Evolutionary conservation across 2,888 invertebrate species (phyloP), one percentile per base, ranked within the genome.

Genomic region (Gastrophysa polygoni): DNA sequence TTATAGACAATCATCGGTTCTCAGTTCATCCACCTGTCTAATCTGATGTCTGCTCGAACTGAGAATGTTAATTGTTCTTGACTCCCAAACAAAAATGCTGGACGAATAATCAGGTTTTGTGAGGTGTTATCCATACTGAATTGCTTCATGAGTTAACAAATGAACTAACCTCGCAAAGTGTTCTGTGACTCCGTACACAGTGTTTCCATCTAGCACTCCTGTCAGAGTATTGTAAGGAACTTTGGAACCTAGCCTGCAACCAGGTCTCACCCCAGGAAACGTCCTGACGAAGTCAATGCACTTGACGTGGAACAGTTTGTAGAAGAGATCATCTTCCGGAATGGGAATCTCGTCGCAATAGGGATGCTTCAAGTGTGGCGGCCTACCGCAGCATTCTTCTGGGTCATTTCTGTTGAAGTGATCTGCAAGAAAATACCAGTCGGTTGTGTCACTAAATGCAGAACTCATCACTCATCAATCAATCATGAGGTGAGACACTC

Each of bases 211-310:
- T 34, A 96, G 84, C 18, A 90, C 90, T 24, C 93, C 92, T 2
- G 95, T 95, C 29, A 95, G 82, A 0, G 93, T 91, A 80, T 95
- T 96, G 82, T 91, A 95, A 59, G 92, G 93, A 58, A 88, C 85
- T 73, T 94, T 88, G 20, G 94, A 93, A 60, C 94, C 92, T 89
- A 95, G 86, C 78, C 91, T 88, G 82, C 96, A 96, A 72, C 94
- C 93, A 52, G 95, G 93, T 74, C 93, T 85, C 8, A 91, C 91
- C 1, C 91, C 93, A 11, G 95, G 95, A 81, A 94, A 93, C 43
- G 91, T 93, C 73, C 96, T 85, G 10, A 95, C 94, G 77, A 96
- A 95, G 82, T 96, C 92, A 78, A 95, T 90, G 78, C 96, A 96
- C 77, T 89, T 90, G 54, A 95, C 91, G 70, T 90, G 88, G 80